A percentile compares a stretch with the other conserved stretches of the same genome.
Evolutionary conservation across 2,888 invertebrate species (phyloP).

Genomic region (Megalurothrips usitatus): DNA sequence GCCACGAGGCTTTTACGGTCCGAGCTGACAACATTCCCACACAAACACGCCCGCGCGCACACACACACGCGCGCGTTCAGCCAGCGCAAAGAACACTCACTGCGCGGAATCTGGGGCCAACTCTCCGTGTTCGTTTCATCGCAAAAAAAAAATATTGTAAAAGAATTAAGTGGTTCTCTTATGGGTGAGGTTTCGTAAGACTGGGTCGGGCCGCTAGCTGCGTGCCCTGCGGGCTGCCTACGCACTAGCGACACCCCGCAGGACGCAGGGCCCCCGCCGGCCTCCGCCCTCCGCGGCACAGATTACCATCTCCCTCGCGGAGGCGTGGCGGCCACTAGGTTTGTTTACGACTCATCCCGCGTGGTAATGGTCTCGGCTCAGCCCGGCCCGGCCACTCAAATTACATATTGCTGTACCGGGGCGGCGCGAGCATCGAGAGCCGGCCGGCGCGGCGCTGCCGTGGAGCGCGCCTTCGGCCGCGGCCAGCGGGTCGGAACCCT

Average conservation of each 20-base stretch:
- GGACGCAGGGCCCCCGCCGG: too few species aligned
- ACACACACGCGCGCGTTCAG: neutral
- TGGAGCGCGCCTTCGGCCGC: neutral
- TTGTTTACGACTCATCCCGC: too few species aligned
- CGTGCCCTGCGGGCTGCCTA: neutral
- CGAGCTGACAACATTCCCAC: slow-evolving; percentile 24
- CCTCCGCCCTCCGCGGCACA: too few species aligned
- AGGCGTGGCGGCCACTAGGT: too few species aligned
- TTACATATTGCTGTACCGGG: too few species aligned
- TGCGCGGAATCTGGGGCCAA: neutral
- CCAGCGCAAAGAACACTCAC: too few species aligned
- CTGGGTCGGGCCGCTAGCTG: neutral
- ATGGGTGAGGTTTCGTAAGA: neutral
- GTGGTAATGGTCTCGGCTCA: too few species aligned
- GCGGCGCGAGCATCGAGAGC: neutral
- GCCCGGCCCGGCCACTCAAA: too few species aligned
- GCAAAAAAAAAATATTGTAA: neutral
- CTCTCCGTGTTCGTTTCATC: neutral
- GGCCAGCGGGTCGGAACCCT: neutral
- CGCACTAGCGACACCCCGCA: neutral
- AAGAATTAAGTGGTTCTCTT: neutral
- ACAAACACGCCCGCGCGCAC: neutral
- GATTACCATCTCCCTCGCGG: too few species aligned
- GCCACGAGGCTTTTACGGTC: neutral
- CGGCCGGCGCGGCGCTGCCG: neutral